Percentiles rank a stretch among this genome's conserved stretches.
Conservation (phyloP, 2,888 invertebrate species). For the Ditylenchus weischeri region DNA sequence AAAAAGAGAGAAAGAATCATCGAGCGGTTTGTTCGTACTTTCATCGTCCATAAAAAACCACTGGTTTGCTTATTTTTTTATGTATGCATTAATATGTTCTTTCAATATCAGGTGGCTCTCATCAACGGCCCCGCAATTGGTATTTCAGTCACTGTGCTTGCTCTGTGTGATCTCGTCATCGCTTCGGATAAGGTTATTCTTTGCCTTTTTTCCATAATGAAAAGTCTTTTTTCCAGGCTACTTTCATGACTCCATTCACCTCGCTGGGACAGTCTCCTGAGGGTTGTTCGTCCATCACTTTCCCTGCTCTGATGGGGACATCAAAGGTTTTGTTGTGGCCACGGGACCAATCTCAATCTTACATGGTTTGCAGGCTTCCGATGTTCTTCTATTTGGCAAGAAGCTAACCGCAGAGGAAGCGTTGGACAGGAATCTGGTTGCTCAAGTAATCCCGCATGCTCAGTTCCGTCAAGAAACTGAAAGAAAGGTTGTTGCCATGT, state of each 20-base stretch:
- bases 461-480: conserved; percentile 35
- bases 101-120: conserved; percentile 67
- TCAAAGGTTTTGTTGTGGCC: conserved; percentile 21
- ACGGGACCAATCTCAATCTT: conserved; percentile 2
- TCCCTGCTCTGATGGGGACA: conserved; percentile 78
- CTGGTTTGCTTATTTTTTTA: conserved; percentile 59
- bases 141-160: conserved; percentile 78
- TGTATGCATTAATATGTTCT: no score
- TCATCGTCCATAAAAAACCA: conserved; percentile 83
- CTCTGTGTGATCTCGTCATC: conserved; percentile 82
- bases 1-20: conserved; percentile 42
- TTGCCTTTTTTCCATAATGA: background rate
- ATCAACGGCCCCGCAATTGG: conserved; percentile 94
- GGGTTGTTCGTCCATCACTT: conserved; percentile 80
- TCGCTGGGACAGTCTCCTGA: conserved; percentile 80
- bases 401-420: conserved; percentile 79
- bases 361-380: conserved; percentile 61
- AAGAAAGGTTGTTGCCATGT: conserved; percentile 34
- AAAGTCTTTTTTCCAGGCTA: conserved; percentile 67
- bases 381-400: conserved; percentile 69
- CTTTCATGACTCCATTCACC: conserved; percentile 83
- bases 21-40: conserved; percentile 62
- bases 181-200: conserved; percentile 70
- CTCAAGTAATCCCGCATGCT: conserved; percentile 70
- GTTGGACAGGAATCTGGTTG: conserved; percentile 73